Percentiles rank a stretch among this genome's conserved stretches.
Conservation (phyloP, 2,888 invertebrate genomes). For the Diarsia dahlii region DNA sequence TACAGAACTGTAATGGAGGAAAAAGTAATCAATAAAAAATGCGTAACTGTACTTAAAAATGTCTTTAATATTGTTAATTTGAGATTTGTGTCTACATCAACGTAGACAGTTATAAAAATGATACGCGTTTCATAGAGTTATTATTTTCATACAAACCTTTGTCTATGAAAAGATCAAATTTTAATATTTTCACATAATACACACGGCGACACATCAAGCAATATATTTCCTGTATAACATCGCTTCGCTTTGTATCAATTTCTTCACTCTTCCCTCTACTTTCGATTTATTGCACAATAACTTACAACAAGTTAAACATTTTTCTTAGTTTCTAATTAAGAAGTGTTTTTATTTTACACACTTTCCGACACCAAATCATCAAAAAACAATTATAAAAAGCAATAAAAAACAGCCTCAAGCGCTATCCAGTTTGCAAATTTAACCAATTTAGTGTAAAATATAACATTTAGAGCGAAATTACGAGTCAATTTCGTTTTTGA, state of each 20-base stretch:
- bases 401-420: slow-evolving; percentile 31
- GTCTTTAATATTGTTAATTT: too few relatives aligned
- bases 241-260: too few relatives aligned
- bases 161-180: too few relatives aligned
- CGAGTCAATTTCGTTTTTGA: slow-evolving; percentile 13
- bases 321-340: slow-evolving; percentile 9
- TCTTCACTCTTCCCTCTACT: not conserved
- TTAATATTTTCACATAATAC: too few relatives aligned
- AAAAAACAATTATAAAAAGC: slow-evolving; percentile 35
- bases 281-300: slow-evolving; percentile 14
- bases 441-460: slow-evolving; percentile 31
- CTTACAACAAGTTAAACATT: not conserved
- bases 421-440: slow-evolving; percentile 44
- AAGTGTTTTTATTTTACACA: not conserved
- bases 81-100: too few relatives aligned
- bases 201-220: too few relatives aligned
- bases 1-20: slow-evolving; percentile 41
- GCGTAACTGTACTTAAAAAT: not conserved
- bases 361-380: not conserved
- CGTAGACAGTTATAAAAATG: too few relatives aligned
- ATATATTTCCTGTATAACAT: too few relatives aligned
- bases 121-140: not conserved
- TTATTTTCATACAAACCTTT: not conserved
- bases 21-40: not conserved
- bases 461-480: slow-evolving; percentile 28